Base-by-base conservation (phyloP, 1,140 invertebrate genomes). In the Macrocentrus cingulum region DNA sequence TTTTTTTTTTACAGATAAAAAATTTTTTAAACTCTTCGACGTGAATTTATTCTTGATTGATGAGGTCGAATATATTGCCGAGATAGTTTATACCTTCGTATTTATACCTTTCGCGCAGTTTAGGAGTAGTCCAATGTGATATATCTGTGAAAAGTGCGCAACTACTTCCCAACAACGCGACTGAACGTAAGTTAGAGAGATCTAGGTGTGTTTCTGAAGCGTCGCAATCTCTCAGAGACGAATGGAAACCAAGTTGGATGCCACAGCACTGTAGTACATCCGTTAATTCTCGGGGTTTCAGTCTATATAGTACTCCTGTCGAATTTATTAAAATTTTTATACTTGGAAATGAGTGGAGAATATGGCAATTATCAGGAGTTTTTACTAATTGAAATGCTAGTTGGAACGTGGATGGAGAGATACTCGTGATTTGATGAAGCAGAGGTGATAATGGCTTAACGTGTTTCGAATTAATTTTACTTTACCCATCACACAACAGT, bases 121-220 rank as follows among this genome's bases (percentile, higher is more conserved):
- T 9, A 23, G 42, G 13, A 19, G 44, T 13, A 9, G 44, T 37
- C 1, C 3, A 37, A 44, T n/a, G 54, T 56, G 54, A 36, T 60
- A 60, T 60, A 55, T 60, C 45, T 54, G 58, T 42, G 58, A 60
- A 60, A 54, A 60, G 58, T 55, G 51, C 55, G 51, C 44, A 60
- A 60, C 51, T 32, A 60, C 51, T 54, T 60, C 36, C 58, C 18
- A 48, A 46, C 50, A 60, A 50, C 51, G 52, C 49, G n/a, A 54
- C 34, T 41, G 51, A 22, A 46, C 44, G 44, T 46, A 46, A 46
- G 8, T 46, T 46, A 46, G 44, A 46, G 18, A 20, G 44, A 23
- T 46, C 9, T 42, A 16, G 18, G 18, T 16, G 41, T 42, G 41
- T 16, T 39, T 13, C 15, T 5, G 25, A 45, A 15, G 32, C 54